Conservation (phyloP, 2,113 vertebrate species). For the Pygoscelis adeliae region DNA sequence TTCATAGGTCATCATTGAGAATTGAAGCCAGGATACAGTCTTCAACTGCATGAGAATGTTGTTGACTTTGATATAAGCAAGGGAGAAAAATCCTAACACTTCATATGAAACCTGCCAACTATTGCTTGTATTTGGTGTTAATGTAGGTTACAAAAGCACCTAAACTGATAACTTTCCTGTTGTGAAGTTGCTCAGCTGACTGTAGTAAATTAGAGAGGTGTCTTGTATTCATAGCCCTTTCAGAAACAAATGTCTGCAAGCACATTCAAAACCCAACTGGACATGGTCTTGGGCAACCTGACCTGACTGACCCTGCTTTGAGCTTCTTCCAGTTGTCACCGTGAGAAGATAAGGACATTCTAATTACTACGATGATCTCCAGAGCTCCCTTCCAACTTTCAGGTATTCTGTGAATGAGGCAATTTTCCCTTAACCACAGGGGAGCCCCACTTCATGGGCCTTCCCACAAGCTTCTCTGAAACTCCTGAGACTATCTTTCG, state of each 20-base stretch:
- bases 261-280: background rate
- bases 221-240: background rate
- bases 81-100: background rate
- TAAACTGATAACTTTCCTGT: background rate
- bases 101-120: background rate
- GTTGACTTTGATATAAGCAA: background rate
- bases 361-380: background rate
- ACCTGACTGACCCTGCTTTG: background rate
- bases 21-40: background rate
- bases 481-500: background rate
- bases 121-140: background rate
- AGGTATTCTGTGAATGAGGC: background rate
- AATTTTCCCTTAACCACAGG: background rate
- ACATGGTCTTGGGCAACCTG: background rate
- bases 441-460: background rate
- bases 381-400: background rate
- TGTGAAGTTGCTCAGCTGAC: background rate
- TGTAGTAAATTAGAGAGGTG: background rate
- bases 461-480: background rate
- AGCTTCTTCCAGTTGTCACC: background rate
- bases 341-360: background rate
- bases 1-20: background rate
- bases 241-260: background rate
- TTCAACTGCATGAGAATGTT: background rate
- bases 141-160: background rate